phyloP scores from a whole-genome alignment of 1,140 invertebrate genomes.

The Mercenaria mercenaria region DNA sequence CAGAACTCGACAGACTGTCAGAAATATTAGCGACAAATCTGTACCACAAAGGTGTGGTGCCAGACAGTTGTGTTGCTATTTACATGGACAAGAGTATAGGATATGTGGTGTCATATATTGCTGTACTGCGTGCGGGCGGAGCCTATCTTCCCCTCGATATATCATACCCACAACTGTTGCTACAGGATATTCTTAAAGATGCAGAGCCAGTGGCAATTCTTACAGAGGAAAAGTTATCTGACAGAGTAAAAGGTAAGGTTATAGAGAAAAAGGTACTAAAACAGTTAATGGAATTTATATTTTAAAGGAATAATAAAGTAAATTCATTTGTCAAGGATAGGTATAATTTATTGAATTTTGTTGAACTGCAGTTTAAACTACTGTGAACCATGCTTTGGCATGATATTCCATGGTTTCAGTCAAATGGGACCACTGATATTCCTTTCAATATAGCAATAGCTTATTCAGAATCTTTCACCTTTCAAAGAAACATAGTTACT shows the following conservation, averaged over 20 bases:
- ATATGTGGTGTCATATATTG: constrained; percentile 86
- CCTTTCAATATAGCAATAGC: too few species aligned
- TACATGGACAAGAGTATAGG: constrained; percentile 86
- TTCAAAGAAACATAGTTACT: too few species aligned
- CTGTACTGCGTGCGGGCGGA: constrained; percentile 87
- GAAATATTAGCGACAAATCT: constrained; percentile 78
- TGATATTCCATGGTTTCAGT: too few species aligned
- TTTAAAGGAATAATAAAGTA: too few species aligned
- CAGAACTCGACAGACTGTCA: constrained; percentile 77
- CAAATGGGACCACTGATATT: too few species aligned
- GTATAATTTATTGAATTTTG: too few species aligned
- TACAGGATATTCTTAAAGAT: constrained; percentile 85
- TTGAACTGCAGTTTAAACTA: too few species aligned
- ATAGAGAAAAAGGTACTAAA: too few species aligned
- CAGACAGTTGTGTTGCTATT: constrained; percentile 85
- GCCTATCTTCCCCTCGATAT: constrained; percentile 87
- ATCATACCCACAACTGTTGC: constrained; percentile 85
- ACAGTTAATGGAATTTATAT: too few species aligned
- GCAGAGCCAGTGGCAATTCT: constrained; percentile 83
- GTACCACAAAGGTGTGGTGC: constrained; percentile 72
- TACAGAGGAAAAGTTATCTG: constrained; percentile 76
- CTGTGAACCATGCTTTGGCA: too few species aligned
- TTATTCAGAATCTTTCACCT: too few species aligned
- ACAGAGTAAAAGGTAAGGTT: constrained; percentile 75
- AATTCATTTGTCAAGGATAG: too few species aligned